These are phyloP conservation scores for Pteronotus mesoamericanus DNA, from an alignment of 2,797 vertebrate species.

Conservation along the genomic window DNA sequence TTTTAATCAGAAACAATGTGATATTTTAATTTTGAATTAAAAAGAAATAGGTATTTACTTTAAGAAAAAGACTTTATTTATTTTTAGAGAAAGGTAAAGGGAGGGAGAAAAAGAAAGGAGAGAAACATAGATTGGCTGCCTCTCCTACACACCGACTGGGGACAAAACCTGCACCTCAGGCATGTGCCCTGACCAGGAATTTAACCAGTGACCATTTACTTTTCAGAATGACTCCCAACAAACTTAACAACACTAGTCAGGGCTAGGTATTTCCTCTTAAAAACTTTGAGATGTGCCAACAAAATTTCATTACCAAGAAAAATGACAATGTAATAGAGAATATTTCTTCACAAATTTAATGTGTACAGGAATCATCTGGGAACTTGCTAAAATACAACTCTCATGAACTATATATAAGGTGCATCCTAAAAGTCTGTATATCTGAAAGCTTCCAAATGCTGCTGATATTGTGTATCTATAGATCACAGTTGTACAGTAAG, in stretches of 20 bases:
- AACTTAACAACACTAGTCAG: background rate
- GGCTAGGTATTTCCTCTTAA: background rate
- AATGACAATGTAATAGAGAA: background rate
- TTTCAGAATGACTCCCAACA: background rate
- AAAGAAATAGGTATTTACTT: background rate
- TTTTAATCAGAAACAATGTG: background rate
- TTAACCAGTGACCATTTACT: background rate
- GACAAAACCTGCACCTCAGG: background rate
- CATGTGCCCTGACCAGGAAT: background rate
- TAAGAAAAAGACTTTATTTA: background rate
- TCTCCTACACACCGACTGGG: background rate
- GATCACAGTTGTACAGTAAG: background rate
- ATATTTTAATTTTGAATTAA: background rate
- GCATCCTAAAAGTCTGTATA: background rate
- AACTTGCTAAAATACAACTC: background rate
- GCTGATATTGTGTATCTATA: background rate
- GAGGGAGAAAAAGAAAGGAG: background rate
- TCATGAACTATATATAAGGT: background rate
- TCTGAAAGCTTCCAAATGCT: background rate
- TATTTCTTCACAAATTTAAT: background rate
- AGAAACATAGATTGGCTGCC: background rate
- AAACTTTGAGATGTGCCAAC: background rate
- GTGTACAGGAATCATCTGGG: background rate
- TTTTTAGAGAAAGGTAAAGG: background rate
- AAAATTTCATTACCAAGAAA: background rate